Evolutionary conservation across 2,797 vertebrate genomes (phyloP).

Genomic region (Pseudotriccus pelzelni): DNA sequence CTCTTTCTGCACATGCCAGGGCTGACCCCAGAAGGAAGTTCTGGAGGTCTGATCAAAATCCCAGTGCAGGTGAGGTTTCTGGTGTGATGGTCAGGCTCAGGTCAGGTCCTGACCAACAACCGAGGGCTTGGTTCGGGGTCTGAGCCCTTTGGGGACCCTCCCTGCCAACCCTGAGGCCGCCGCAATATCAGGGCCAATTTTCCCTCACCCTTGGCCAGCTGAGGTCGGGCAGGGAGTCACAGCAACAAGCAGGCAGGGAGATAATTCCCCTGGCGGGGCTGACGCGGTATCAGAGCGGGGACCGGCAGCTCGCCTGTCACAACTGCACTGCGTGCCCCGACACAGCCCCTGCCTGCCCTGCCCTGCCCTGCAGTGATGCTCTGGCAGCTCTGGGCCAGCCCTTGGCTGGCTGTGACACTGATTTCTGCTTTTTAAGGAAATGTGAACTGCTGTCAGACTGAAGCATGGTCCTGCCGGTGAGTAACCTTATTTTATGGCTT

Average conservation of each 20-base stretch:
- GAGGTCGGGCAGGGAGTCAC: background rate
- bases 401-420: background rate
- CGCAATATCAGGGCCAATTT: background rate
- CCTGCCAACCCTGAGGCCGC: rapidly evolving
- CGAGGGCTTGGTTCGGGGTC: rapidly evolving
- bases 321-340: rapidly evolving
- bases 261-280: background rate
- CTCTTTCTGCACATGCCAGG: background rate
- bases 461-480: background rate
- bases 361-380: background rate
- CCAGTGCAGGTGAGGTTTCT: background rate
- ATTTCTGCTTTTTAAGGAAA: background rate
- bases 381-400: background rate
- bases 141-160: background rate
- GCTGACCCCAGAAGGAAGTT: background rate
- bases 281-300: rapidly evolving
- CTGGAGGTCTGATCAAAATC: background rate
- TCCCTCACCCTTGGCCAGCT: background rate
- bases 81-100: background rate
- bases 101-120: background rate
- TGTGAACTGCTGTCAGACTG: background rate
- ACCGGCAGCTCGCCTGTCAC: no score
- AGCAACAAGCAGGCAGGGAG: rapidly evolving
- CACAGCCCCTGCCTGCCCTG: background rate
- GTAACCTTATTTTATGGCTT: background rate